These are phyloP conservation scores for Otus sunia DNA, from an alignment of 2,113 vertebrate species.

Conservation along the genomic window DNA sequence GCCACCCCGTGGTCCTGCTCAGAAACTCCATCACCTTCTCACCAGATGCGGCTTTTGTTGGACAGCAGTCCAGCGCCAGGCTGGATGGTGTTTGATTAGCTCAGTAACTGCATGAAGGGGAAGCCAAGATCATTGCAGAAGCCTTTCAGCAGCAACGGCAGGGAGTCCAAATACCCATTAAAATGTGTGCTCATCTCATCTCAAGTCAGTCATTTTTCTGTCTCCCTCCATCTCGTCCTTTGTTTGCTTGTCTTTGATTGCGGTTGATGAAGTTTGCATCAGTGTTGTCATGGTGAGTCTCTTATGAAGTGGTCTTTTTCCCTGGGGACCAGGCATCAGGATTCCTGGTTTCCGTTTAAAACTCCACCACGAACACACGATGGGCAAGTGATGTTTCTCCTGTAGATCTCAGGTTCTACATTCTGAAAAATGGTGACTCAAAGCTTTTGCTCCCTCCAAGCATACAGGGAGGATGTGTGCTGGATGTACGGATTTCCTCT, in stretches of 20 bases:
- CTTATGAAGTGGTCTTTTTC: background rate
- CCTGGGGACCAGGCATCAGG: background rate
- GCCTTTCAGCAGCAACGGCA: conserved; percentile 31
- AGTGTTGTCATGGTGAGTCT: background rate
- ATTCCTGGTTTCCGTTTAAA: background rate
- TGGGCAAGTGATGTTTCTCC: background rate
- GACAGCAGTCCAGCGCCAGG: background rate
- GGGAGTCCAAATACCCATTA: conserved; percentile 53
- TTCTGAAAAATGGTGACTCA: background rate
- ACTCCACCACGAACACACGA: background rate
- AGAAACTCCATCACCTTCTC: background rate
- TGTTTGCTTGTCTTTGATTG: conserved; percentile 28
- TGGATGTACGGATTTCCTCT: conserved; percentile 25
- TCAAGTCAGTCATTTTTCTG: background rate
- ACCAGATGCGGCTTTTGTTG: background rate
- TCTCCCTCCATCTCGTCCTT: background rate
- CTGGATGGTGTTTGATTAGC: conserved; percentile 36
- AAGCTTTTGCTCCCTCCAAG: background rate
- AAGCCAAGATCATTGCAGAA: conserved; percentile 34
- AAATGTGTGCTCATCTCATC: conserved; percentile 25
- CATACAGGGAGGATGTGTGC: background rate
- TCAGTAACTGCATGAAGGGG: conserved; percentile 3
- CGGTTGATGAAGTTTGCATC: conserved; percentile 9
- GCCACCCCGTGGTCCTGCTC: background rate
- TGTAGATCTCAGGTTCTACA: background rate